These are phyloP conservation scores for Junonia oenone DNA, from an alignment of 2,888 invertebrate species.

Conservation along the genomic window DNA sequence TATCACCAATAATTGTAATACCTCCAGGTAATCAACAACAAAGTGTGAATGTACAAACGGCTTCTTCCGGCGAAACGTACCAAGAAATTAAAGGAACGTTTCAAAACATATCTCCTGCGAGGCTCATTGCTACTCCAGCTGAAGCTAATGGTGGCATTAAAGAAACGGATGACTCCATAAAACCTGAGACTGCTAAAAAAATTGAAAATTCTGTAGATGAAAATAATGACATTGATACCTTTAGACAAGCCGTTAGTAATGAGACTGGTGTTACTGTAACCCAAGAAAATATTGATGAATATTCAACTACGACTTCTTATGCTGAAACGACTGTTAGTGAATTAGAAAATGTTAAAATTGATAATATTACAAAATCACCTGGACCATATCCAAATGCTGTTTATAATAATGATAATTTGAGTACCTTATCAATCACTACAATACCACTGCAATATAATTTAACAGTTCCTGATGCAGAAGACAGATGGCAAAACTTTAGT, in stretches of 20 bases:
- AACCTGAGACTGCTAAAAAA: neutral
- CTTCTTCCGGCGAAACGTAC: constrained; percentile 33
- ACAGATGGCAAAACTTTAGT: constrained; percentile 42
- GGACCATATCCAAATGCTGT: constrained; percentile 33
- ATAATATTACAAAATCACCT: constrained; percentile 11
- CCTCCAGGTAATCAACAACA: constrained; percentile 43
- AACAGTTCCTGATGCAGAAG: constrained; percentile 31
- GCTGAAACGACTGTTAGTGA: constrained; percentile 21
- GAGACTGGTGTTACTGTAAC: constrained; percentile 8
- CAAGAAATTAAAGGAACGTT: constrained; percentile 33
- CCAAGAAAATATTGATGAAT: constrained; percentile 15
- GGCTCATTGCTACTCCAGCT: constrained; percentile 23
- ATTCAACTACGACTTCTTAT: constrained; percentile 7
- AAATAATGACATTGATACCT: constrained; percentile 24
- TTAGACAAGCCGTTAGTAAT: constrained; percentile 23
- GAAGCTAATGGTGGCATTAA: constrained; percentile 10
- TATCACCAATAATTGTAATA: constrained; percentile 40
- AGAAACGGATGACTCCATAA: constrained; percentile 16
- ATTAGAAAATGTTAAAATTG: constrained; percentile 8
- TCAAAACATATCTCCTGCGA: constrained; percentile 31
- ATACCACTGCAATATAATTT: constrained; percentile 21
- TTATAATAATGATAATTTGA: constrained; percentile 32
- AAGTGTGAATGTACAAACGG: constrained; percentile 38
- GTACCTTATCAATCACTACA: constrained; percentile 33
- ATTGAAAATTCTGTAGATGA: neutral